Percentiles rank a stretch among this genome's conserved stretches.
Conservation (phyloP, 2,113 vertebrate genomes). For the Vombatus ursinus region DNA sequence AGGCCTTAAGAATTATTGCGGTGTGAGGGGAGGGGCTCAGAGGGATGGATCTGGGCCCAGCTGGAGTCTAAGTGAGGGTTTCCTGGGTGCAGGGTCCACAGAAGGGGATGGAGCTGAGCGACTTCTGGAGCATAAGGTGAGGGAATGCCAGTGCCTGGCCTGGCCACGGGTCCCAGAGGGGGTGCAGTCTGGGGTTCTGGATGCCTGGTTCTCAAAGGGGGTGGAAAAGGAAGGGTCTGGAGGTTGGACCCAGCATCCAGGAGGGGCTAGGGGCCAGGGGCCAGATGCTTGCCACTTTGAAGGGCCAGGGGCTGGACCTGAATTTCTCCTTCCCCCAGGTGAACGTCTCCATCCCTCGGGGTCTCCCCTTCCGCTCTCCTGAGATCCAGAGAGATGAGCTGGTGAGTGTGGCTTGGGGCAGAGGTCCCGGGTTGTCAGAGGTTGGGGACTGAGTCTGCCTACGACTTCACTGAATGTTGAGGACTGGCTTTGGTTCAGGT, state of each 20-base stretch:
- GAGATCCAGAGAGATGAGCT: conserved; percentile 86
- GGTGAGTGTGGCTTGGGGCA: conserved; percentile 50
- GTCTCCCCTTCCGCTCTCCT: conserved; percentile 88
- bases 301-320: not conserved
- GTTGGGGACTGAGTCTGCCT: not conserved
- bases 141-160: not conserved
- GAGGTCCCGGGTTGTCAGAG: conserved; percentile 1
- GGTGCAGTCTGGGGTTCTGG: not conserved
- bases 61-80: not conserved
- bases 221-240: conserved; percentile 53
- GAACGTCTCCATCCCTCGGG: conserved; percentile 90
- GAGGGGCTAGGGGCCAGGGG: conserved; percentile 58
- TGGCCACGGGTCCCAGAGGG: not conserved
- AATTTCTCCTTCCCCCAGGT: conserved; percentile 43
- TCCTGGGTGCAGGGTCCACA: conserved; percentile 63
- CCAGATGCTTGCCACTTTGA: not conserved
- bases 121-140: not conserved
- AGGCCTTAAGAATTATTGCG: conserved; percentile 47
- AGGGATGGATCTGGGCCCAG: not conserved
- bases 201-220: conserved; percentile 16
- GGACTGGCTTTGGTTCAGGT: not conserved
- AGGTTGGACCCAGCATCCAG: conserved; percentile 79
- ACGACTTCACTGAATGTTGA: too few species aligned
- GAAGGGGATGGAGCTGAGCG: conserved; percentile 30
- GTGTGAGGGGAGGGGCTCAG: not conserved